phyloP scores from a whole-genome alignment of 2,888 invertebrate species.

The Tetragonula carbonaria region DNA sequence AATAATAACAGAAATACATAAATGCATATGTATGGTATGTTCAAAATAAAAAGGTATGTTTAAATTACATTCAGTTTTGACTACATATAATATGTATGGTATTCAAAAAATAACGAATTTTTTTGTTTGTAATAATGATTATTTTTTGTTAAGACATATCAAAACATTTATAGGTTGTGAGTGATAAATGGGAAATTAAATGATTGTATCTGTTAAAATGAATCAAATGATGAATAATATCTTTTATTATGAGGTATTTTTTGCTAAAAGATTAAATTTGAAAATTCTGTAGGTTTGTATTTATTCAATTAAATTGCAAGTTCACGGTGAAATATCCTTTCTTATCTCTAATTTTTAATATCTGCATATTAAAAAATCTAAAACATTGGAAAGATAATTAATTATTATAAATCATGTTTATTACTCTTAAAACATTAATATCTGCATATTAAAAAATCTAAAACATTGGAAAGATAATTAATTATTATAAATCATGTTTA shows the following conservation, averaged over 20 bases:
- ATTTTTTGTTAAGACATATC: neutral
- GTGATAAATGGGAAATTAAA: neutral
- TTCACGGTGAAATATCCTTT: neutral
- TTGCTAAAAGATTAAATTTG: neutral
- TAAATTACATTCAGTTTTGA: too few species aligned
- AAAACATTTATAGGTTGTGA: neutral
- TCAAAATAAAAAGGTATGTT: too few species aligned
- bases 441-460: neutral
- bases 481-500: neutral
- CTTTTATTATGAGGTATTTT: neutral
- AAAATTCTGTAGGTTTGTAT: neutral
- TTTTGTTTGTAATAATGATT: neutral
- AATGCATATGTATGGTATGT: too few species aligned
- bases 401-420: neutral
- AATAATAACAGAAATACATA: too few species aligned
- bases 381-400: neutral
- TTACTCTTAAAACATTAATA: neutral
- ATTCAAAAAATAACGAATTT: slow-evolving; percentile 2
- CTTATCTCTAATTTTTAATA: neutral
- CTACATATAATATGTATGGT: too few species aligned
- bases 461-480: neutral
- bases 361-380: neutral
- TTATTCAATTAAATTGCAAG: neutral
- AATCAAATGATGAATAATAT: neutral
- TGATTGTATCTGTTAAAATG: neutral